Conservation (phyloP, 2,888 invertebrate species). For the Leptarthrus brevirostris region DNA sequence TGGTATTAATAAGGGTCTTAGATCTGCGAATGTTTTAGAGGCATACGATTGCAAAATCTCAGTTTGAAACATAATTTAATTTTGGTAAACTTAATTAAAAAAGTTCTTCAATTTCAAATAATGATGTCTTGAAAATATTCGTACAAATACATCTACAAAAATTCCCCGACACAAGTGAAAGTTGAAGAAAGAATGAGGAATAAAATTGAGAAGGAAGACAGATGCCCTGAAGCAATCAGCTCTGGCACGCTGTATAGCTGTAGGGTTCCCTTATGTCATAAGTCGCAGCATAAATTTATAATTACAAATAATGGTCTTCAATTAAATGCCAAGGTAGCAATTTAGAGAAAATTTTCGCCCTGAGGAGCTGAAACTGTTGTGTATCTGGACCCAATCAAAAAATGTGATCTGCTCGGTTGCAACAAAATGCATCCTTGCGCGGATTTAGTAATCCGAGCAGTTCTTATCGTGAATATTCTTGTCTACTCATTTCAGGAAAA, state of each 20-base stretch:
- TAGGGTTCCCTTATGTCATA: constrained; percentile 1
- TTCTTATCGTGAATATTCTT: neutral
- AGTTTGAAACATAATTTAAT: too few relatives aligned
- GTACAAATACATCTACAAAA: neutral
- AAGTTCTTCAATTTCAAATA: too few relatives aligned
- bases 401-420: constrained; percentile 2
- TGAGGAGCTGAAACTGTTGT: neutral
- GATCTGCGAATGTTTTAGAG: too few relatives aligned
- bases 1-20: too few relatives aligned
- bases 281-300: constrained; percentile 37
- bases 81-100: too few relatives aligned
- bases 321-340: constrained; percentile 18
- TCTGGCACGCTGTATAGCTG: constrained; percentile 11
- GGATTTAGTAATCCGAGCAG: constrained; percentile 21
- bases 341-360: constrained; percentile 26
- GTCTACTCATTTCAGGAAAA: neutral
- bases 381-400: constrained; percentile 16
- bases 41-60: too few relatives aligned
- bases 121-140: too few relatives aligned
- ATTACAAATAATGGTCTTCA: constrained; percentile 35
- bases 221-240: neutral
- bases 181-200: constrained; percentile 4
- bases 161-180: neutral
- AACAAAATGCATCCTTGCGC: neutral
- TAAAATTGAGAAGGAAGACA: neutral